Conservation (phyloP, 2,113 vertebrate species). For the Natator depressus region DNA sequence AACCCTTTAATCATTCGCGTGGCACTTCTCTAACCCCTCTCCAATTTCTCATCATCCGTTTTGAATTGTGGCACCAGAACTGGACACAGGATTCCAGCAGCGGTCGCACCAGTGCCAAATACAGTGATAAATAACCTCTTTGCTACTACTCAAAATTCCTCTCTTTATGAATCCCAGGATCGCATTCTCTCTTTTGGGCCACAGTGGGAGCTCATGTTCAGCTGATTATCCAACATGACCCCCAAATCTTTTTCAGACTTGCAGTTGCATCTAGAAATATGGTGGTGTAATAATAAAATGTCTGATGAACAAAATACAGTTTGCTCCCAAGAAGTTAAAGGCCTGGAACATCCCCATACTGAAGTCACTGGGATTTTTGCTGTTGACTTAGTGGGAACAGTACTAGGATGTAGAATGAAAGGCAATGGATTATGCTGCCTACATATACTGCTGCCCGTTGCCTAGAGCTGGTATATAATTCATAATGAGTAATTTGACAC, state of each 20-base stretch:
- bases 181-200: not conserved
- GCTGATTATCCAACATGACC: not conserved
- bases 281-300: not conserved
- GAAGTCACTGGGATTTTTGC: not conserved
- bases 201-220: not conserved
- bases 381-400: constrained; percentile 24
- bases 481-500: constrained; percentile 63
- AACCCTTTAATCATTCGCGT: not conserved
- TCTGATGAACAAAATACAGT: not conserved
- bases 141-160: not conserved
- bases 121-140: not conserved
- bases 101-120: not conserved
- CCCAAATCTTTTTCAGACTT: not conserved
- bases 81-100: not conserved
- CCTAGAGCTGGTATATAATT: constrained; percentile 56
- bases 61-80: not conserved
- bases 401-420: constrained; percentile 33
- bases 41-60: not conserved
- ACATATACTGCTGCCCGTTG: constrained; percentile 53
- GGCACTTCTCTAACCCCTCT: not conserved
- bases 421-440: constrained; percentile 59
- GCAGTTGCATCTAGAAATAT: fast-evolving
- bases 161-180: not conserved
- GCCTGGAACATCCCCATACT: not conserved
- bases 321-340: not conserved